A percentile compares a stretch with the other conserved stretches of the same genome.
Conservation (phyloP, 2,888 invertebrate genomes). For the Electrophaes corylata region DNA sequence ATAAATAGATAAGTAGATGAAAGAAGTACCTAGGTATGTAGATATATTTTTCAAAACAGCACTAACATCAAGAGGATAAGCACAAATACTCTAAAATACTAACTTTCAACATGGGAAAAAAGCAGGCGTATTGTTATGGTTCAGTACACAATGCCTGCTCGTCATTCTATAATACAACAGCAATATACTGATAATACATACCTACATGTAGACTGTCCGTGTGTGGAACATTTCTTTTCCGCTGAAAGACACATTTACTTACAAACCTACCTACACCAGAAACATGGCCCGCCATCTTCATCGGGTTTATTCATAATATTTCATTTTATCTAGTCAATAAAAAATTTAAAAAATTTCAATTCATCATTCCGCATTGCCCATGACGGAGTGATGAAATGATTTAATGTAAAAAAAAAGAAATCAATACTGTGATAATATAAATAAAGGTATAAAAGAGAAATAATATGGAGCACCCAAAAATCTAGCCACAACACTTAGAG, state of each 20-base stretch:
- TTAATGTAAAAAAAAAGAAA: neutral
- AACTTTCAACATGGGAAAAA: conserved; percentile 14
- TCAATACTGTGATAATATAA: neutral
- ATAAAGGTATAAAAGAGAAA: conserved; percentile 6
- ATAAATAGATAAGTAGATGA: neutral
- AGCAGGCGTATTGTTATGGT: conserved; percentile 18
- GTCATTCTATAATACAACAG: neutral
- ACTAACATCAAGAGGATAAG: conserved; percentile 23
- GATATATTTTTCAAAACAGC: conserved; percentile 32
- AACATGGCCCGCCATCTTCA: too few species aligned
- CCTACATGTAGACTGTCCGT: conserved; percentile 35
- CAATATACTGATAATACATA: conserved; percentile 1
- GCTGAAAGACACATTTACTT: too few species aligned
- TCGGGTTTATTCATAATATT: too few species aligned
- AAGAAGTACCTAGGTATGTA: too few species aligned
- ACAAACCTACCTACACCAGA: too few species aligned
- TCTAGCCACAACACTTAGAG: conserved; percentile 64
- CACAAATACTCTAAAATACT: conserved; percentile 14
- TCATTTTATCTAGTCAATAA: too few species aligned
- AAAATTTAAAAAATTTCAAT: conserved; percentile 49
- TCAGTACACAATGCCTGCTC: conserved; percentile 18
- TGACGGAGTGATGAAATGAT: conserved; percentile 75
- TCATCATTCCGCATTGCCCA: conserved; percentile 83
- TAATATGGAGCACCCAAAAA: conserved; percentile 37
- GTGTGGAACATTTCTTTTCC: conserved; percentile 51